Percentiles rank a stretch among this genome's conserved stretches.
Conservation (phyloP, 2,888 invertebrate genomes). For the Lasioglossum figueresi region DNA sequence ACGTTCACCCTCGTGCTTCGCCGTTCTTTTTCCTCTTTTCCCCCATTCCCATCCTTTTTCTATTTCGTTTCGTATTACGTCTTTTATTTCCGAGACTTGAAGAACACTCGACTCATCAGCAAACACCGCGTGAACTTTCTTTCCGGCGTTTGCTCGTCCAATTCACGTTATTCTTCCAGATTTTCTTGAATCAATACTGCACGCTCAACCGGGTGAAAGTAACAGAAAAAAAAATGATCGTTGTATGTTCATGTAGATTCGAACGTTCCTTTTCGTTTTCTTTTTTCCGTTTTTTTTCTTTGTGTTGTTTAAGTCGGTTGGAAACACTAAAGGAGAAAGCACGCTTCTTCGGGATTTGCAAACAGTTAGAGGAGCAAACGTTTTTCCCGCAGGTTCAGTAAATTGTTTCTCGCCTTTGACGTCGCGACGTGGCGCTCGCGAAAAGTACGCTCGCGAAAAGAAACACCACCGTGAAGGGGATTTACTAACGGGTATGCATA, state of each 20-base stretch:
- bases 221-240: background rate
- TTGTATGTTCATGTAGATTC: background rate
- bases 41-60: background rate
- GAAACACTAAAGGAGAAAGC: background rate
- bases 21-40: background rate
- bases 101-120: constrained; percentile 22
- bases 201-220: background rate
- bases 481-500: constrained; percentile 60
- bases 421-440: constrained; percentile 2
- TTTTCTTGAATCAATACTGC: constrained; percentile 14
- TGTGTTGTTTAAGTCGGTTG: background rate
- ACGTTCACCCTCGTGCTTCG: background rate
- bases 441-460: background rate
- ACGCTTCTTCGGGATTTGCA: background rate
- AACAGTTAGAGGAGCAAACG: constrained; percentile 9
- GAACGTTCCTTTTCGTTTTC: background rate
- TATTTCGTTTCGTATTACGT: background rate
- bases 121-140: constrained; percentile 15
- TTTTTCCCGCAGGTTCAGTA: constrained; percentile 7
- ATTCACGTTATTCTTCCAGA: background rate
- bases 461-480: constrained; percentile 30
- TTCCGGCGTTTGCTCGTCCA: constrained; percentile 9
- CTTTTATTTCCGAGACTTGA: background rate
- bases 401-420: constrained; percentile 54
- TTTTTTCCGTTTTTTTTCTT: background rate